A percentile compares a stretch with the other conserved stretches of the same genome.
Evolutionary conservation across 2,888 invertebrate genomes (phyloP).

Genomic region (Ophonus ardosiacus): DNA sequence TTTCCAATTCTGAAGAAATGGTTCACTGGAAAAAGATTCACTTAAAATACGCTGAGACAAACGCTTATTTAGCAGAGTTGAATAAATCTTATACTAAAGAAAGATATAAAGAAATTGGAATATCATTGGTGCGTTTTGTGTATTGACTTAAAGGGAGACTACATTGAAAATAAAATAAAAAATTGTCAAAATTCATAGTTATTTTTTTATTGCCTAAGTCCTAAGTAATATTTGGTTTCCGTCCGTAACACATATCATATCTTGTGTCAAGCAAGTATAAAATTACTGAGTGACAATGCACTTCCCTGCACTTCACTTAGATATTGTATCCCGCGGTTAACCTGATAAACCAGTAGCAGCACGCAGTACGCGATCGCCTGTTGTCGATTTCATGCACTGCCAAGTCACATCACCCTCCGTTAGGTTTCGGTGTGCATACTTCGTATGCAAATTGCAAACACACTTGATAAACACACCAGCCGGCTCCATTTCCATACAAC

Average conservation of each 20-base stretch:
- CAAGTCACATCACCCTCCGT: neutral
- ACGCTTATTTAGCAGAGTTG: no score
- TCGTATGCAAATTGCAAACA: conserved; percentile 33
- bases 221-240: no score
- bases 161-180: no score
- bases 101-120: no score
- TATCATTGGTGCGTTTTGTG: no score
- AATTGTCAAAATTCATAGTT: no score
- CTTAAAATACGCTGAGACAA: no score
- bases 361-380: conserved; percentile 45
- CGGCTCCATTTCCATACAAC: neutral
- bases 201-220: no score
- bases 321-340: conserved; percentile 27
- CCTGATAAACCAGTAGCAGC: conserved; percentile 30
- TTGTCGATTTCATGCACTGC: conserved; percentile 48
- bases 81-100: no score
- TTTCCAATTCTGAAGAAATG: no score
- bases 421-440: neutral
- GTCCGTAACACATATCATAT: neutral
- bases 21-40: no score
- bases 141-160: no score
- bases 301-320: conserved; percentile 18
- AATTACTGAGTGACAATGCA: conserved; percentile 20
- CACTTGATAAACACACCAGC: conserved; percentile 37
- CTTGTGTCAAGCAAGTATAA: conserved; percentile 4